Evolutionary conservation across 2,113 vertebrate species (phyloP).

Genomic region (Ptyas mucosa): DNA sequence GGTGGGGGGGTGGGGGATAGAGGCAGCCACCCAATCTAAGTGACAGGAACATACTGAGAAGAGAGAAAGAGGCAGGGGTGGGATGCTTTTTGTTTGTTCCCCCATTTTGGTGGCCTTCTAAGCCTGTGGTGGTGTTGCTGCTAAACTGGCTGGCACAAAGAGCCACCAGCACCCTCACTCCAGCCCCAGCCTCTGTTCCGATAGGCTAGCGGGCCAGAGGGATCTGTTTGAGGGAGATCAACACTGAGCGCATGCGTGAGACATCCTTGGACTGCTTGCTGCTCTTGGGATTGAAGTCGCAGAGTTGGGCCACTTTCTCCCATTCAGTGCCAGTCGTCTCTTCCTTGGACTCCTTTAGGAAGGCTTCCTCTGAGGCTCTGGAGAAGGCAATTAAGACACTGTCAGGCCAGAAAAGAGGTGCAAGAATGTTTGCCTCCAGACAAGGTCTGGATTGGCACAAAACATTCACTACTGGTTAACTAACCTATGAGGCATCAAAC

Average conservation of each 20-base stretch:
- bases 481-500: neutral
- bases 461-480: neutral
- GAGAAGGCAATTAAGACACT: neutral
- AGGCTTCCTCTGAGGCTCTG: constrained; percentile 93
- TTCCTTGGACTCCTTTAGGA: constrained; percentile 86
- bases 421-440: neutral
- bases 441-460: neutral
- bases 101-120: constrained; percentile 21
- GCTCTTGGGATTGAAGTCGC: constrained; percentile 99
- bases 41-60: constrained; percentile 21
- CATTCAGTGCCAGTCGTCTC: constrained; percentile 88
- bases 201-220: constrained; percentile 85
- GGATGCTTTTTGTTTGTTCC: neutral
- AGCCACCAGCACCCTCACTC: neutral
- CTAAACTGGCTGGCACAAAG: neutral
- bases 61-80: constrained; percentile 35
- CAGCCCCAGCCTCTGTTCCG: constrained; percentile 22
- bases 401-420: neutral
- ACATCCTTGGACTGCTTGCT: constrained; percentile 98
- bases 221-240: constrained; percentile 96
- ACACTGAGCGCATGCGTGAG: constrained; percentile 95
- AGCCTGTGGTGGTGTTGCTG: neutral
- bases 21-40: constrained; percentile 56
- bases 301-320: constrained; percentile 95
- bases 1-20: constrained; percentile 58